Base-by-base conservation (phyloP, 2,113 vertebrate genomes). In the Ahaetulla prasina region DNA sequence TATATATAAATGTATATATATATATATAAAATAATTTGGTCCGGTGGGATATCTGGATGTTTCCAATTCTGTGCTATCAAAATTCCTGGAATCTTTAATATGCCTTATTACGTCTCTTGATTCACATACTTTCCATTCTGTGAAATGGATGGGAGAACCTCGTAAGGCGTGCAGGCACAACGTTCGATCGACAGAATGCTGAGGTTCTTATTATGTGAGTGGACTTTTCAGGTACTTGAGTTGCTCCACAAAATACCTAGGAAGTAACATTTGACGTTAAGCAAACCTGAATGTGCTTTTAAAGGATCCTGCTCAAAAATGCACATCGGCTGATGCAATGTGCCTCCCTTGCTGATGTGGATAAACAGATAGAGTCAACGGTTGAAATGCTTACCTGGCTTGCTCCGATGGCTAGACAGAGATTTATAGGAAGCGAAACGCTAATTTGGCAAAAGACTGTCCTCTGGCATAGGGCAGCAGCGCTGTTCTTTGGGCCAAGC, bases 361-460 rank as follows among this genome's bases (percentile, higher is more conserved):
- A 89, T 84, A 93, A 96, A 95, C 93, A 10, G 94, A 94, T 94
- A 95, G 89, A 87, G 68, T 91, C 85, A 93, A 50, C 12, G 30
- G 6, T 30, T 16, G 47, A 87, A 87, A 50, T n/a, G 85, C 85
- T 87, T 87, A 88, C 85, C 91, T 8, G 95, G 95, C 90, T 57
- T 90, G 85, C 91, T 90, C 94, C 94, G 92, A 91, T 89, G 94
- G 90, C 92, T 1, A 89, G 54, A 93, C 63, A 23, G n/a, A 96
- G 94, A 95, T 86, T 89, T 20, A 94, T 50, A 88, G 92, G 45
- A 68, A 54, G 90, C 27, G 91, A 96, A 92, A 94, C 95, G 94
- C 93, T 93, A 92, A 95, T 96, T 30, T 95, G 96, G 95, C 95
- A 95, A 95, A 96, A 95, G 92, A 94, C 94, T 92, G 91, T 96